Percentiles rank a stretch among this genome's conserved stretches.
phyloP scores from a whole-genome alignment of 2,797 vertebrate genomes.

The Avahi laniger region DNA sequence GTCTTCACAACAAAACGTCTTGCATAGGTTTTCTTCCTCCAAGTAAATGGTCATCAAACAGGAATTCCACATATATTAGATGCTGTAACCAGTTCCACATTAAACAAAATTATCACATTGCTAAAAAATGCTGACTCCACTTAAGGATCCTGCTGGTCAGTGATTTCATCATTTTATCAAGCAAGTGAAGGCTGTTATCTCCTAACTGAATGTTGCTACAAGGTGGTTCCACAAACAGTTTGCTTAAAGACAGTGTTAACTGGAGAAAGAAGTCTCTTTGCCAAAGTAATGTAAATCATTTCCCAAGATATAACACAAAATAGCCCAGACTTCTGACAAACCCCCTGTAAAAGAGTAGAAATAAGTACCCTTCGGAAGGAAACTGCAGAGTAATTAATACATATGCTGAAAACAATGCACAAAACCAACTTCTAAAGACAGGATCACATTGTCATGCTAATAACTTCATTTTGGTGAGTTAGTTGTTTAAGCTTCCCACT shows the following conservation, averaged over 20 bases:
- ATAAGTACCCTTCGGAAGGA: not conserved
- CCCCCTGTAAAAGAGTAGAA: not conserved
- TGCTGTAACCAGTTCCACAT: conserved; percentile 88
- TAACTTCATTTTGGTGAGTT: not conserved
- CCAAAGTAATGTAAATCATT: conserved; percentile 80
- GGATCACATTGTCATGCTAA: not conserved
- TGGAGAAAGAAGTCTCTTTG: conserved; percentile 65
- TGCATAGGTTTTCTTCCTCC: conserved; percentile 25
- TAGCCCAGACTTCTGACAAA: not conserved
- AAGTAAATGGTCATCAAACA: conserved; percentile 70
- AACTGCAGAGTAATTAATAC: not conserved
- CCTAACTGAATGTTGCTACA: conserved; percentile 83
- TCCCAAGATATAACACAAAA: conserved; percentile 79
- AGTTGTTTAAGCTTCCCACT: not conserved
- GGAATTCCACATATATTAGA: conserved; percentile 77
- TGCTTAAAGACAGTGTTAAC: conserved; percentile 84
- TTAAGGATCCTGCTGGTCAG: conserved; percentile 85
- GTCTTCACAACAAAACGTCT: conserved; percentile 40
- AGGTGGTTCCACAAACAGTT: conserved; percentile 86
- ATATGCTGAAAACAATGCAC: not conserved
- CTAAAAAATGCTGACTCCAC: conserved; percentile 86
- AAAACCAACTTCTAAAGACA: not conserved
- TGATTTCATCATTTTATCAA: conserved; percentile 91
- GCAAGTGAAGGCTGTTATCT: conserved; percentile 87
- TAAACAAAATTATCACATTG: conserved; percentile 87